phyloP scores from a whole-genome alignment of 1,140 invertebrate species.

The Brachionus rotundiformis region DNA sequence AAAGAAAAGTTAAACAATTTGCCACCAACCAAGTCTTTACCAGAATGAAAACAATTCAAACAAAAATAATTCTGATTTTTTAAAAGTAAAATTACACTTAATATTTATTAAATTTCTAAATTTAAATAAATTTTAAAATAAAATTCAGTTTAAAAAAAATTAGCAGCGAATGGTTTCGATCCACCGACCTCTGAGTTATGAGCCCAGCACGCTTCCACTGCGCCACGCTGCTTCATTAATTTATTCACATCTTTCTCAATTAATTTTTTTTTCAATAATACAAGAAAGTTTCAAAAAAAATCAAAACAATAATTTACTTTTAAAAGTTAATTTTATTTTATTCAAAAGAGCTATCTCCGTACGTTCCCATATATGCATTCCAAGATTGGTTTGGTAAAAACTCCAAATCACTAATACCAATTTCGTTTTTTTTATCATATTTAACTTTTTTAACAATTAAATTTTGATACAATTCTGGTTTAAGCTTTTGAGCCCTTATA shows the following conservation, averaged over 20 bases:
- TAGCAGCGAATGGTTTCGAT: slow-evolving; percentile 93
- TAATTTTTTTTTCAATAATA: background rate
- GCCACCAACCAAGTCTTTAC: too few relatives aligned
- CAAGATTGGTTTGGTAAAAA: slow-evolving; percentile 17
- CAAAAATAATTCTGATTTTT: too few relatives aligned
- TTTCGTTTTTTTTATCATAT: background rate
- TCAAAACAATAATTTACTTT: too few relatives aligned
- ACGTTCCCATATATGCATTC: slow-evolving; percentile 24
- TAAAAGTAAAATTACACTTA: too few relatives aligned
- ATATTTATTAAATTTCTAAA: too few relatives aligned
- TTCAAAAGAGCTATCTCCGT: slow-evolving; percentile 5
- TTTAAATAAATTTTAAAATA: too few relatives aligned
- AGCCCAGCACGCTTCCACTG: slow-evolving; percentile 96
- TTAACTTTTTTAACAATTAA: background rate
- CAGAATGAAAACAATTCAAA: too few relatives aligned
- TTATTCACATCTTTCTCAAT: background rate
- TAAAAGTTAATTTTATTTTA: too few relatives aligned
- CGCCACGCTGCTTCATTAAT: slow-evolving; percentile 80
- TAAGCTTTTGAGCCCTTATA: background rate
- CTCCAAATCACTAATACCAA: background rate
- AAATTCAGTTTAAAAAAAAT: slow-evolving; percentile 46
- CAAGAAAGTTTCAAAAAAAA: too few relatives aligned
- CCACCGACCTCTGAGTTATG: slow-evolving; percentile 95
- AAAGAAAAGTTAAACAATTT: too few relatives aligned
- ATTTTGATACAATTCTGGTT: background rate